Conservation (phyloP, 2,113 vertebrate genomes). For the Nothoprocta perdicaria region DNA sequence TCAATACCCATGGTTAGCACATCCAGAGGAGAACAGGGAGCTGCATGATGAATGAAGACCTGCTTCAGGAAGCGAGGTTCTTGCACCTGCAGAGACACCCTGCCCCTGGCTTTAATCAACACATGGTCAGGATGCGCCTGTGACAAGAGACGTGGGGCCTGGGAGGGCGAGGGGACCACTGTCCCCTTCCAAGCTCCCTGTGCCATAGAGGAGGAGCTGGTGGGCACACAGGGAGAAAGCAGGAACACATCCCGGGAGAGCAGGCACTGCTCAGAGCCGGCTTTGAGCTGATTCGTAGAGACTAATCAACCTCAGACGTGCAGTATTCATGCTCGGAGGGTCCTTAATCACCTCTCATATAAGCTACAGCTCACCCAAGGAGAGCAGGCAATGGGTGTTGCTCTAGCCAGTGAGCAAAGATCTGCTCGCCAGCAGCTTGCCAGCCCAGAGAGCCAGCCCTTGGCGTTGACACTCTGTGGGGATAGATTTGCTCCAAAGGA, state of each 20-base stretch:
- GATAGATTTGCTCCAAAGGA: background rate
- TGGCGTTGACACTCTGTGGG: fast-evolving
- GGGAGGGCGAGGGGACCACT: background rate
- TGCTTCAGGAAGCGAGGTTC: background rate
- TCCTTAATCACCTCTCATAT: background rate
- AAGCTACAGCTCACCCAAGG: background rate
- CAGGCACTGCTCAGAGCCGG: background rate
- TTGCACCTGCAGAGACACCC: background rate
- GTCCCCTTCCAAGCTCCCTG: background rate
- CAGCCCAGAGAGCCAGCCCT: background rate
- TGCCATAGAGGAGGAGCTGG: background rate
- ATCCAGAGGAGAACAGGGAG: background rate
- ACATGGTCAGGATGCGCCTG: background rate
- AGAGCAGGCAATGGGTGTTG: background rate
- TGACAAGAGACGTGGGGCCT: background rate
- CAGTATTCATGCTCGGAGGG: background rate
- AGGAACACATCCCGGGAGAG: background rate
- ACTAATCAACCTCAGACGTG: background rate
- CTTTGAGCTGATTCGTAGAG: background rate
- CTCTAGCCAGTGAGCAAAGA: background rate
- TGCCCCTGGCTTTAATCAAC: background rate
- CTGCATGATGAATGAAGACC: background rate
- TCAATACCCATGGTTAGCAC: fast-evolving
- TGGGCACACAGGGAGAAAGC: background rate
- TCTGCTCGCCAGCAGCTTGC: background rate